Evolutionary conservation across 2,888 invertebrate genomes (phyloP), one percentile per base, ranked within the genome.

Genomic region (Schrankia costaestrigalis): DNA sequence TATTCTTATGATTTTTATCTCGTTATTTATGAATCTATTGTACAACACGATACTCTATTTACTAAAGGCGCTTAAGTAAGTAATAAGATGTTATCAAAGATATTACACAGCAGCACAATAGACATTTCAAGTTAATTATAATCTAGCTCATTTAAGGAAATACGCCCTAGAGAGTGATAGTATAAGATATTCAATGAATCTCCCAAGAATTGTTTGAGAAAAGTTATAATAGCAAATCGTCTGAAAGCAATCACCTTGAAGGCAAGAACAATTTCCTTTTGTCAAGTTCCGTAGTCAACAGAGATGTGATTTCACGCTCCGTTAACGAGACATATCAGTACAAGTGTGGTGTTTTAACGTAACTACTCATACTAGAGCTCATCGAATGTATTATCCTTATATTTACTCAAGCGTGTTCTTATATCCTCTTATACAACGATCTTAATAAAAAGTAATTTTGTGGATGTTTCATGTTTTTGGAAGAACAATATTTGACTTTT

Each of bases 291-390:
- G 52, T 47, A 66, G 63, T 66, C 67, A 60, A 65, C 62, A 65
- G 56, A 59, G 63, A 68, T 54, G 61, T 67, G 67, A 73, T 72
- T 72, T 70, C 67, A 67, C 60, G 72, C 62, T 61, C 56, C 62
- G 67, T 69, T 69, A 51, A 38, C 54, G 29, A 36, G 40, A 60
- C 53, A 54, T 56, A 57, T 63, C 56, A 38, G 36, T 35, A 46
- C 35, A 45, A 50, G 37, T 49, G 35, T 40, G 42, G 42, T 41
- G 29, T 36, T 25, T 35, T 14, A 34, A 42, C 37, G 35, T 38
- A 44, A 46, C 53, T 42, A 53, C 37, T 44, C 10, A 49, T 46
- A 41, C 49, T 35, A 35, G 34, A 39, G n/a, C n/a, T n/a, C 21
- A 41, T 31, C 26, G 23, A 17, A 25, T 18, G 21, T 38, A 35